Percentiles rank a stretch among this genome's conserved stretches.
Conservation (phyloP, 2,888 invertebrate species). For the Tipula unca region DNA sequence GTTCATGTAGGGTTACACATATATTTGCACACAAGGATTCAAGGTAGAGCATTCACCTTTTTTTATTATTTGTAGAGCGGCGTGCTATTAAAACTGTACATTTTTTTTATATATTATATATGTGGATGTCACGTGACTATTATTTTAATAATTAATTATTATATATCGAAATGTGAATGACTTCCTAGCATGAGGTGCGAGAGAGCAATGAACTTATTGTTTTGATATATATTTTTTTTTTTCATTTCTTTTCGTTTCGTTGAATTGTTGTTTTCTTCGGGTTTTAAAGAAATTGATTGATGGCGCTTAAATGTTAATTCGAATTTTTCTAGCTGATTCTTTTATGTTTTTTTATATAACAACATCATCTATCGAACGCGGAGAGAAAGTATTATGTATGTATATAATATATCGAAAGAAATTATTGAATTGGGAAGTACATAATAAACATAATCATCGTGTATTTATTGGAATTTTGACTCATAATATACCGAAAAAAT, state of each 20-base stretch:
- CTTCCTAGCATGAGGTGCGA: background rate
- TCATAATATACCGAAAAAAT: background rate
- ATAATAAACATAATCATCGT: background rate
- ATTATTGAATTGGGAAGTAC: background rate
- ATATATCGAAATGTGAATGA: background rate
- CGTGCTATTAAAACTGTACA: constrained; percentile 15
- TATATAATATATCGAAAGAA: background rate
- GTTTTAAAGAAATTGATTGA: background rate
- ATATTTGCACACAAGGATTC: background rate
- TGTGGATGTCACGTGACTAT: background rate
- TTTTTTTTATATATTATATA: background rate
- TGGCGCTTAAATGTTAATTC: background rate
- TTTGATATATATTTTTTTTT: background rate
- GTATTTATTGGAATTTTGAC: background rate
- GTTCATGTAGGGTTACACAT: background rate
- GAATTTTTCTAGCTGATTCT: background rate
- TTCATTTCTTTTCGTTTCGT: background rate
- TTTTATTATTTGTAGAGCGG: background rate
- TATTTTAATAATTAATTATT: background rate
- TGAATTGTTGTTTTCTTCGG: background rate
- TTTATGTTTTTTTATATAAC: background rate
- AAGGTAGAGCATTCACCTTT: constrained; percentile 15
- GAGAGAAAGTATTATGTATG: background rate
- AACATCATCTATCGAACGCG: background rate
- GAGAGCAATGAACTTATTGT: constrained; percentile 9